Percentiles rank a stretch among this genome's conserved stretches.
These are phyloP conservation scores for Drosophila nasuta DNA, from an alignment of 1,140 invertebrate genomes.

Conservation along the genomic window DNA sequence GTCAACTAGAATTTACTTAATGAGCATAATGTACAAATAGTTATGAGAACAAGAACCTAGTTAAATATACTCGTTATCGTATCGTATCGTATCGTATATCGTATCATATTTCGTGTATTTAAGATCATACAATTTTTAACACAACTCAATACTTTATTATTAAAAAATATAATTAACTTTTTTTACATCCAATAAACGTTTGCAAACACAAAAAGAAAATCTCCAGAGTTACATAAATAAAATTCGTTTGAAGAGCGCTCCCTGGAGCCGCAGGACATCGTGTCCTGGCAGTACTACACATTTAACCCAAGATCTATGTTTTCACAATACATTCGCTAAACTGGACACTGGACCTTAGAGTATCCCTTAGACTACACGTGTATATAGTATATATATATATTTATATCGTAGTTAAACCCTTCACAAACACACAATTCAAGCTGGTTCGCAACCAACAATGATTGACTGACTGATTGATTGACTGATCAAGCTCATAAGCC, in stretches of 20 bases:
- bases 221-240: conserved; percentile 68
- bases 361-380: conserved; percentile 14
- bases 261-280: conserved; percentile 11
- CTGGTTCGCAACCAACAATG: conserved; percentile 27
- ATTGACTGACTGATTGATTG: conserved; percentile 22
- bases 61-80: conserved; percentile 11
- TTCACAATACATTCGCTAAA: background rate
- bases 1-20: conserved; percentile 73
- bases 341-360: conserved; percentile 9
- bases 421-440: conserved; percentile 19
- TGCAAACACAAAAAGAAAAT: conserved; percentile 54
- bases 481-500: conserved; percentile 72
- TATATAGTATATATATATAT: conserved; percentile 28
- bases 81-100: conserved; percentile 8
- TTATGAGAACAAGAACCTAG: conserved; percentile 73
- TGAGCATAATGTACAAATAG: conserved; percentile 78
- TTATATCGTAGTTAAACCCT: conserved; percentile 44
- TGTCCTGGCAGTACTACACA: conserved; percentile 14
- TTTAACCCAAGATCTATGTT: background rate
- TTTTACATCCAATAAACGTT: conserved; percentile 43
- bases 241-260: conserved; percentile 62
- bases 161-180: background rate
- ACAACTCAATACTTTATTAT: conserved; percentile 64
- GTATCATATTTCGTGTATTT: conserved; percentile 21
- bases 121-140: conserved; percentile 53